These are phyloP conservation scores for Cepaea hortensis DNA, from an alignment of 2,888 invertebrate genomes.

Conservation along the genomic window DNA sequence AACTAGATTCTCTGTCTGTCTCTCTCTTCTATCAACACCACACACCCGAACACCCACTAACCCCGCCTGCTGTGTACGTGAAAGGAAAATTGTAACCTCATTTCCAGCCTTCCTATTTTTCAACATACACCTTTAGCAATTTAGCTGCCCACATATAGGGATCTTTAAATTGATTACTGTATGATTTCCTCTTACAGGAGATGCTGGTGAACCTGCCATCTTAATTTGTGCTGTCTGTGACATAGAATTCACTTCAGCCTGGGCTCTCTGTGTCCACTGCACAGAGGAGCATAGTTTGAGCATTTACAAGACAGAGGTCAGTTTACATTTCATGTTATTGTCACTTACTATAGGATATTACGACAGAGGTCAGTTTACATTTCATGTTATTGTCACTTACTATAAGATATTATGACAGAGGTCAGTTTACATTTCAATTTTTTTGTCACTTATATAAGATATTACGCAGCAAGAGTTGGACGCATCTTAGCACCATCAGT, in stretches of 20 bases:
- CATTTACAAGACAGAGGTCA: constrained; percentile 61
- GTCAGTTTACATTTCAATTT: constrained; percentile 14
- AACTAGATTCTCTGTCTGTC: no score
- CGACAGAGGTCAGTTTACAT: constrained; percentile 47
- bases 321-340: not conserved
- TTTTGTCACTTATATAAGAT: not conserved
- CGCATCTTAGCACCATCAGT: no score
- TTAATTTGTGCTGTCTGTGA: constrained; percentile 67
- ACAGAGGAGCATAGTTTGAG: constrained; percentile 64
- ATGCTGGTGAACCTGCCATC: constrained; percentile 56
- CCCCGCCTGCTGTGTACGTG: no score
- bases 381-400: not conserved
- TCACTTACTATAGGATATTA: not conserved
- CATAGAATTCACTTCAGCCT: constrained; percentile 62
- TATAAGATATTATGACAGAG: constrained; percentile 37
- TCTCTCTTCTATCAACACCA: no score
- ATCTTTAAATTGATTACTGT: no score
- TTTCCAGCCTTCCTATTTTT: no score
- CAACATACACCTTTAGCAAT: no score
- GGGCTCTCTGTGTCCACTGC: constrained; percentile 68
- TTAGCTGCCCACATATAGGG: no score
- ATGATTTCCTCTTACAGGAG: constrained; percentile 22
- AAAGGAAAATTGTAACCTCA: no score
- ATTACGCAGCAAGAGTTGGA: not conserved
- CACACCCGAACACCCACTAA: no score